Conservation (phyloP, 2,113 vertebrate species). For the Nothoprocta perdicaria region DNA sequence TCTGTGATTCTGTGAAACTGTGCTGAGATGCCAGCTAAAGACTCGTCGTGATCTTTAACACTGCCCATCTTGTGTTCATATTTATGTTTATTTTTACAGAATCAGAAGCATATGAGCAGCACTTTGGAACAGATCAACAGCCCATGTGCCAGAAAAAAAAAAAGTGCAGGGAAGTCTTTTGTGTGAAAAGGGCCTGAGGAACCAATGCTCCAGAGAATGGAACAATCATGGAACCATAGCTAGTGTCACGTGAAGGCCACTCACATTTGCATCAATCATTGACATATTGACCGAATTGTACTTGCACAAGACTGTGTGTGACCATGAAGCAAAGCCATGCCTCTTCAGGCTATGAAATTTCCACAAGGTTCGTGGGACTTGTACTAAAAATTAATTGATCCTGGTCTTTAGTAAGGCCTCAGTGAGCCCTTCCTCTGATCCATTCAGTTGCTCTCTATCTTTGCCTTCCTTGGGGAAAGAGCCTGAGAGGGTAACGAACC, state of each 20-base stretch:
- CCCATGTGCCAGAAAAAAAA: not conserved
- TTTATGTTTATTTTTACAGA: not conserved
- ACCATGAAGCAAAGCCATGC: not conserved
- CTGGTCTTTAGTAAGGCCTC: not conserved
- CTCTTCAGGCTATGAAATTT: not conserved
- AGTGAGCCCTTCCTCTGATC: not conserved
- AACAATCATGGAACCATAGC: not conserved
- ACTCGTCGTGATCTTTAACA: fast-evolving
- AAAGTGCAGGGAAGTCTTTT: not conserved
- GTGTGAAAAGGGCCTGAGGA: not conserved
- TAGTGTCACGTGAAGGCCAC: not conserved
- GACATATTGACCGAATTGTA: not conserved
- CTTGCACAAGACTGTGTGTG: not conserved
- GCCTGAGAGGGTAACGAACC: not conserved
- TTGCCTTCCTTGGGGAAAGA: not conserved
- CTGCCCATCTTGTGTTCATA: not conserved
- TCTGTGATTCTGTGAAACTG: too few species aligned
- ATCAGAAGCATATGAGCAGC: not conserved
- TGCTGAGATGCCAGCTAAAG: not conserved
- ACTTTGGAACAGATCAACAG: not conserved
- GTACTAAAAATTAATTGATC: not conserved
- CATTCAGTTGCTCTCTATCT: not conserved
- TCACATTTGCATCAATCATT: not conserved
- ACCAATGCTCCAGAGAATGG: not conserved
- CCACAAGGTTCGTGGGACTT: not conserved